Evolutionary conservation across 2,113 vertebrate genomes (phyloP).

Genomic region (Hystrix cristata): DNA sequence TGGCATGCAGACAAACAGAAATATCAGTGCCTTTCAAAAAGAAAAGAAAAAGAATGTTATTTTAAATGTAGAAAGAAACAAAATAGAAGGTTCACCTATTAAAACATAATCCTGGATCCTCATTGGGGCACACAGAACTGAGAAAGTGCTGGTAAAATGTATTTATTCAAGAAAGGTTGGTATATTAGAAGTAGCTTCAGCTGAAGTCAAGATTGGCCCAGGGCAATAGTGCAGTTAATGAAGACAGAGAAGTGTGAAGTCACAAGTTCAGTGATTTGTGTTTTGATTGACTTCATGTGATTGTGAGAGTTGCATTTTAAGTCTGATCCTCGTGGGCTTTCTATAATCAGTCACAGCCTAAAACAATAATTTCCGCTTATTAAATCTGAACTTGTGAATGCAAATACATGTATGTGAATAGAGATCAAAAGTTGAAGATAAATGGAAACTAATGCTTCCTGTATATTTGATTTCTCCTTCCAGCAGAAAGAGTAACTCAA

Average conservation of each 20-base stretch:
- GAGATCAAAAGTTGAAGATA: slow-evolving; percentile 70
- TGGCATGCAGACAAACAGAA: slow-evolving; percentile 39
- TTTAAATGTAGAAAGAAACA: slow-evolving; percentile 63
- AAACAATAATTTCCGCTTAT: slow-evolving; percentile 77
- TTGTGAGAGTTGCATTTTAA: slow-evolving; percentile 69
- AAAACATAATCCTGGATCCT: slow-evolving; percentile 52
- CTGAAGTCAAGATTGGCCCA: slow-evolving; percentile 27
- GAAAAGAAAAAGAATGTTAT: background rate
- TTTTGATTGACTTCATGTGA: slow-evolving; percentile 67
- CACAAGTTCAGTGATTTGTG: slow-evolving; percentile 50
- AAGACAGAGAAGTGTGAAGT: slow-evolving; percentile 66
- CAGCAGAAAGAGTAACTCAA: slow-evolving; percentile 73
- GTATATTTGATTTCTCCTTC: slow-evolving; percentile 77
- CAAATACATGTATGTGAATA: slow-evolving; percentile 77
- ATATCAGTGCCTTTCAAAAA: background rate
- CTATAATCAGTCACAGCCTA: slow-evolving; percentile 64
- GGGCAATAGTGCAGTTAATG: slow-evolving; percentile 54
- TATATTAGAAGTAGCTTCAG: slow-evolving; percentile 39
- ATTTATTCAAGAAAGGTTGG: slow-evolving; percentile 57
- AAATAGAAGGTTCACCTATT: slow-evolving; percentile 52
- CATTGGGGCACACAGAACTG: slow-evolving; percentile 52
- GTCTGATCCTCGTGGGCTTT: slow-evolving; percentile 64
- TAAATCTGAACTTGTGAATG: slow-evolving; percentile 73
- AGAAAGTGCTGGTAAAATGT: slow-evolving; percentile 28
- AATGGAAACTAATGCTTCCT: slow-evolving; percentile 70